Evolutionary conservation across 2,888 invertebrate species (phyloP).

Genomic region (Diaphora mendica): DNA sequence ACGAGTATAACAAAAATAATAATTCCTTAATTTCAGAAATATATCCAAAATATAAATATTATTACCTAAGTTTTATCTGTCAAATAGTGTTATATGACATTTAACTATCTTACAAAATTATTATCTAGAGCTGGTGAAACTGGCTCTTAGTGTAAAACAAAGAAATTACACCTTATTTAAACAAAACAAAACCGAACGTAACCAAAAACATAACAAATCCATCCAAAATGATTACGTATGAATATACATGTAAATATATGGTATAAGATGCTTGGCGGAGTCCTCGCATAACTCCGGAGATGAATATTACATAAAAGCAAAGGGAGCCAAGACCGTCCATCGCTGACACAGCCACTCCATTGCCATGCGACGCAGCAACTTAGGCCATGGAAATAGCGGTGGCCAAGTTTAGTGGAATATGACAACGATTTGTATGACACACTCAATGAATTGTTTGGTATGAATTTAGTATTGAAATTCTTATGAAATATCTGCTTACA

Average conservation of each 20-base stretch:
- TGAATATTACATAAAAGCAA: constrained; percentile 76
- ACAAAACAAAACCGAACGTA: not conserved
- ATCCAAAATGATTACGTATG: constrained; percentile 53
- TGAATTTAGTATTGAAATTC: not conserved
- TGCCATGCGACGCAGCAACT: constrained; percentile 55
- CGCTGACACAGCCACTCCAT: constrained; percentile 74
- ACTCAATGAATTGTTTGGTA: not conserved
- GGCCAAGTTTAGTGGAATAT: constrained; percentile 6
- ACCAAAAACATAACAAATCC: constrained; percentile 8
- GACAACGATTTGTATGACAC: not conserved
- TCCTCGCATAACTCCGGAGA: constrained; percentile 66
- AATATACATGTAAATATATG: constrained; percentile 66
- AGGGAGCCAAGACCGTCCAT: constrained; percentile 69
- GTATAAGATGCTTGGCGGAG: constrained; percentile 72
- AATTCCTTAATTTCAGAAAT: no score
- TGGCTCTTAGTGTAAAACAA: no score
- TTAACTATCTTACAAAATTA: no score
- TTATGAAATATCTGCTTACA: not conserved
- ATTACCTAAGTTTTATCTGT: no score
- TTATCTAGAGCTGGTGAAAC: no score
- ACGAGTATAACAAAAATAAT: no score
- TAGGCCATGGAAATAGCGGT: constrained; percentile 50
- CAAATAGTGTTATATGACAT: no score
- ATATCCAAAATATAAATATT: no score
- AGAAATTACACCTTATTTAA: not conserved